A percentile compares a stretch with the other conserved stretches of the same genome.
phyloP scores from a whole-genome alignment of 2,888 invertebrate species.

The Gymnocheta viridis region DNA sequence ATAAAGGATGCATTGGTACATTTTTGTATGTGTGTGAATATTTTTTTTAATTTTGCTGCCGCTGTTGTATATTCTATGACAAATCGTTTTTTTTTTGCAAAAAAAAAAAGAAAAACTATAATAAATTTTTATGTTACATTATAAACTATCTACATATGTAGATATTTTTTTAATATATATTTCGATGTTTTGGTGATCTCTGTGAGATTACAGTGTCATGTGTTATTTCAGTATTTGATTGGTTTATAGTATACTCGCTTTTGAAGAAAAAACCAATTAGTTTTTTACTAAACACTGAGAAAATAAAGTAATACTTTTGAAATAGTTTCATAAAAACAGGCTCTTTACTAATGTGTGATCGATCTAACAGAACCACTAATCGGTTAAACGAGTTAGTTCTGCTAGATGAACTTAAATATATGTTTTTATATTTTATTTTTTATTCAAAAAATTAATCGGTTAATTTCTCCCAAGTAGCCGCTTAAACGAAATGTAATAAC shows the following conservation, averaged over 20 bases:
- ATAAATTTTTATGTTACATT: constrained; percentile 41
- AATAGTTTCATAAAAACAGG: no score
- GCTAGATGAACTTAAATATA: no score
- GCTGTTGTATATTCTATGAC: constrained; percentile 43
- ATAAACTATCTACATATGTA: constrained; percentile 45
- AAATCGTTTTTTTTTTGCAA: constrained; percentile 56
- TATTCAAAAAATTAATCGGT: no score
- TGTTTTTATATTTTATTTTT: no score
- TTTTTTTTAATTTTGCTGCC: neutral
- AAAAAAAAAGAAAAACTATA: constrained; percentile 19
- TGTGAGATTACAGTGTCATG: constrained; percentile 64
- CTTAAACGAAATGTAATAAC: no score
- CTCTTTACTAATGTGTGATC: no score
- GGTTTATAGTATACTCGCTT: constrained; percentile 25
- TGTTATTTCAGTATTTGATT: constrained; percentile 52
- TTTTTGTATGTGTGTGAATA: no score
- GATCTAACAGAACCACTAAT: no score
- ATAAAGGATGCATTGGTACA: constrained; percentile 23
- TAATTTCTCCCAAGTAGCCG: no score
- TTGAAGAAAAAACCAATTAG: neutral
- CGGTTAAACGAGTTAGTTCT: no score
- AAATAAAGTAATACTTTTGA: no score
- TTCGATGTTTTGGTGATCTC: constrained; percentile 6
- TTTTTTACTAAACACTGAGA: neutral
- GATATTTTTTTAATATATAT: neutral